These are phyloP conservation scores for Climacteris rufus DNA, from an alignment of 2,113 vertebrate species.

Conservation along the genomic window DNA sequence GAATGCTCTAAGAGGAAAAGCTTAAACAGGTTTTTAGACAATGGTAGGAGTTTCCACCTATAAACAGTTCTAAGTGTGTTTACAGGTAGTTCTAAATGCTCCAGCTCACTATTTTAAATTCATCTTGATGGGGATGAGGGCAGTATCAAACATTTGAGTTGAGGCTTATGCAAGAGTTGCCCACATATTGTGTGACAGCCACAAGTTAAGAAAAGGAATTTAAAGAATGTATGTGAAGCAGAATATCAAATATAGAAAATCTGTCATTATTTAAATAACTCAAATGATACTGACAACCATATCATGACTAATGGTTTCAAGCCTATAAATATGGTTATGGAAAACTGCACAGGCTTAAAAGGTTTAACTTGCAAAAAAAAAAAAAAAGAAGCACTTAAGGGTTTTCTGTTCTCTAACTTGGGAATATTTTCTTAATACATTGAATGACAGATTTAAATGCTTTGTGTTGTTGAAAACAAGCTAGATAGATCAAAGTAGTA, in stretches of 20 bases:
- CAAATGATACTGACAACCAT: neutral
- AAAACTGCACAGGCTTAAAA: neutral
- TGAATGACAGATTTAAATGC: neutral
- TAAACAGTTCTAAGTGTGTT: neutral
- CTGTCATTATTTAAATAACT: neutral
- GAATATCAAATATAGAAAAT: neutral
- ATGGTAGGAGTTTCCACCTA: conserved; percentile 4
- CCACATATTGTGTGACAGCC: neutral
- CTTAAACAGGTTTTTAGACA: conserved; percentile 60
- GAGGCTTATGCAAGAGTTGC: neutral
- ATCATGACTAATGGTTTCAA: neutral
- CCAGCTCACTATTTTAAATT: neutral
- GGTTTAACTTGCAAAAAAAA: neutral
- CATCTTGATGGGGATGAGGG: too few species aligned
- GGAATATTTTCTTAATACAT: neutral
- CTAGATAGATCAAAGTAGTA: neutral
- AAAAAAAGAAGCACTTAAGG: neutral
- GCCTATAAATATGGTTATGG: neutral
- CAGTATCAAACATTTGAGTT: neutral
- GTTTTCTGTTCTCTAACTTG: neutral
- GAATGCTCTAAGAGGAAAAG: conserved; percentile 72
- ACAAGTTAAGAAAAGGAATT: neutral
- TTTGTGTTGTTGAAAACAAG: neutral
- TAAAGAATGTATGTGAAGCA: fast-evolving
- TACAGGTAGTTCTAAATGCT: neutral